These are phyloP conservation scores for Aspidapion aeneum DNA, from an alignment of 2,888 invertebrate species.

Conservation along the genomic window DNA sequence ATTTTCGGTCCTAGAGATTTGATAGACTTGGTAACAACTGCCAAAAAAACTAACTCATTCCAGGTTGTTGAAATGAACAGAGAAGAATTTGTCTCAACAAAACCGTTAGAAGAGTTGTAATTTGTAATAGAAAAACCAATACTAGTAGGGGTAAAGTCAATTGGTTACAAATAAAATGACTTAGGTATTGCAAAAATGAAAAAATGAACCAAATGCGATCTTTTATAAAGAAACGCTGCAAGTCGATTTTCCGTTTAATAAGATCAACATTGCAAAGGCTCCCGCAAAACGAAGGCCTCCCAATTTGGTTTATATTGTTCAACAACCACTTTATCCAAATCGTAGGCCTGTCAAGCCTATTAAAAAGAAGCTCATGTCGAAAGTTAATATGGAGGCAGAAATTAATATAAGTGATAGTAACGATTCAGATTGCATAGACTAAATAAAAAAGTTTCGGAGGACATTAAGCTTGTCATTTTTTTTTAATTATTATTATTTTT, in stretches of 20 bases:
- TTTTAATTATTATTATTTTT: background rate
- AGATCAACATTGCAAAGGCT: no score
- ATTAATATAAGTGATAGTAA: background rate
- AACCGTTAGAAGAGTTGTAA: constrained; percentile 8
- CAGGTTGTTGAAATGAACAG: constrained; percentile 14
- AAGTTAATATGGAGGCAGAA: constrained; percentile 4
- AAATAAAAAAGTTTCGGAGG: constrained; percentile 2
- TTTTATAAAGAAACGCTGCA: no score
- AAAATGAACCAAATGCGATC: no score
- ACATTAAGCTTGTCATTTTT: background rate
- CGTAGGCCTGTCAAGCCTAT: no score
- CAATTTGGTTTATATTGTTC: no score
- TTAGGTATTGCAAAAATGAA: constrained; percentile 9
- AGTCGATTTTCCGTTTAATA: no score
- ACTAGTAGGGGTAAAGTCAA: background rate
- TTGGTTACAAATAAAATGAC: constrained; percentile 7
- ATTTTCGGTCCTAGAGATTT: constrained; percentile 13
- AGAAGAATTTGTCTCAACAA: constrained; percentile 8
- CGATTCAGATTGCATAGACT: background rate
- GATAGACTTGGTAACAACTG: constrained; percentile 4
- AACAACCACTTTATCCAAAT: no score
- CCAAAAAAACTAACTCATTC: constrained; percentile 9
- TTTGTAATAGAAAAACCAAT: constrained; percentile 12
- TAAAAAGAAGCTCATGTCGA: no score
- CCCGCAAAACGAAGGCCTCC: no score